Evolutionary conservation across 35 echinoderm and acorn worm species (phyloP).

Genomic region (Apostichopus parvimensis): DNA sequence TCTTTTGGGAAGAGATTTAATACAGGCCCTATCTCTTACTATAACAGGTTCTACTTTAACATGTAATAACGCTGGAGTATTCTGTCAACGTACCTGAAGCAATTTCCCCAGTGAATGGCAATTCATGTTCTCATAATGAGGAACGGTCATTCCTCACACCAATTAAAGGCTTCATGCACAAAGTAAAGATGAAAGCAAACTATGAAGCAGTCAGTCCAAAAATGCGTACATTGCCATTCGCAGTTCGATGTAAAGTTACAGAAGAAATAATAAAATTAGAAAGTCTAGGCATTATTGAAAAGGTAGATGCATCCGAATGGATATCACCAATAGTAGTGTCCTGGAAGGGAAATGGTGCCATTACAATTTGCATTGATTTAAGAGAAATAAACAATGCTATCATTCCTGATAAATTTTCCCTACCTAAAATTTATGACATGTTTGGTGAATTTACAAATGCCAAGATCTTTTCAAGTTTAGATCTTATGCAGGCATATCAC

Average conservation of each 20-base stretch:
- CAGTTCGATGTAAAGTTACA: constrained; percentile 1
- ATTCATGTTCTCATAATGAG: too few species aligned
- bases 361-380: constrained; percentile 62
- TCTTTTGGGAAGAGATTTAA: too few species aligned
- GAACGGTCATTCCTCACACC: neutral
- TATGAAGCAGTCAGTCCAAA: neutral
- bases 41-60: too few species aligned
- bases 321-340: constrained; percentile 52
- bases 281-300: constrained; percentile 43
- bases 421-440: constrained; percentile 64
- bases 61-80: too few species aligned
- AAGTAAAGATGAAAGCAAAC: neutral
- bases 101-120: too few species aligned
- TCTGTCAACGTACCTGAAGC: too few species aligned
- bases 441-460: constrained; percentile 37
- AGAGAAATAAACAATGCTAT: constrained; percentile 60
- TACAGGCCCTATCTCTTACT: too few species aligned
- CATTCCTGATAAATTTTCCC: constrained; percentile 55
- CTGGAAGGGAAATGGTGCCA: constrained; percentile 49
- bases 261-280: constrained; percentile 9
- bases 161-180: constrained; percentile 9
- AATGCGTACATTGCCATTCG: constrained; percentile 29
- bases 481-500: constrained; percentile 51
- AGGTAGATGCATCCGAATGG: constrained; percentile 54
- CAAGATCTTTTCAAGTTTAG: constrained; percentile 35